A percentile compares a stretch with the other conserved stretches of the same genome.
Evolutionary conservation across 1,140 invertebrate genomes (phyloP).

Genomic region (Ooceraea biroi): DNA sequence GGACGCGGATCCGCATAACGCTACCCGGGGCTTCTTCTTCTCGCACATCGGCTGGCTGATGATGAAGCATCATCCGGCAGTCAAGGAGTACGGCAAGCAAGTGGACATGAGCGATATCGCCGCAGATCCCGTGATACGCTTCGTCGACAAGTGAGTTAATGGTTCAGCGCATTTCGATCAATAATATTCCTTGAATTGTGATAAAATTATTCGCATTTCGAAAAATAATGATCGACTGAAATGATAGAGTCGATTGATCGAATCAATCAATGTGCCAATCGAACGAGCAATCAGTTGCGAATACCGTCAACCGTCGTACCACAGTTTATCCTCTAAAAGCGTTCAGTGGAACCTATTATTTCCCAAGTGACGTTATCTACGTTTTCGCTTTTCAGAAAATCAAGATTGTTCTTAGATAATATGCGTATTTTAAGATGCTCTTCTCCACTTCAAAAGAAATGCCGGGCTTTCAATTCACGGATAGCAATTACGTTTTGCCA

Average conservation of each 20-base stretch:
- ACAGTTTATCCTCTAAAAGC: neutral
- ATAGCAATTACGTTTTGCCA: no score
- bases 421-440: neutral
- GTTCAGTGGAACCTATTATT: neutral
- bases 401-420: neutral
- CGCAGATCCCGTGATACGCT: constrained; percentile 91
- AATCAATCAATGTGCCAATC: neutral
- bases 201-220: neutral
- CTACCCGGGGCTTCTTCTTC: constrained; percentile 93
- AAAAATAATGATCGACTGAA: neutral
- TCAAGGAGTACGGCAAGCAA: constrained; percentile 88
- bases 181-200: neutral
- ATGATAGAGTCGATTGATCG: constrained; percentile 1
- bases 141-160: constrained; percentile 89
- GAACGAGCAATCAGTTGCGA: neutral
- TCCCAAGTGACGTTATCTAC: neutral
- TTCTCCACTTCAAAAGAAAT: neutral
- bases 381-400: neutral
- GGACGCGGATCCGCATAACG: constrained; percentile 93
- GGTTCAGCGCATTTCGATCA: neutral
- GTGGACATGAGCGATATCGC: constrained; percentile 92
- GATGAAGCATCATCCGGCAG: constrained; percentile 92
- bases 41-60: constrained; percentile 94
- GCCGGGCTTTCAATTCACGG: no score
- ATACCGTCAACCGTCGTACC: neutral